These are phyloP conservation scores for Agrochola lota DNA, from an alignment of 2,888 invertebrate genomes.

Conservation along the genomic window DNA sequence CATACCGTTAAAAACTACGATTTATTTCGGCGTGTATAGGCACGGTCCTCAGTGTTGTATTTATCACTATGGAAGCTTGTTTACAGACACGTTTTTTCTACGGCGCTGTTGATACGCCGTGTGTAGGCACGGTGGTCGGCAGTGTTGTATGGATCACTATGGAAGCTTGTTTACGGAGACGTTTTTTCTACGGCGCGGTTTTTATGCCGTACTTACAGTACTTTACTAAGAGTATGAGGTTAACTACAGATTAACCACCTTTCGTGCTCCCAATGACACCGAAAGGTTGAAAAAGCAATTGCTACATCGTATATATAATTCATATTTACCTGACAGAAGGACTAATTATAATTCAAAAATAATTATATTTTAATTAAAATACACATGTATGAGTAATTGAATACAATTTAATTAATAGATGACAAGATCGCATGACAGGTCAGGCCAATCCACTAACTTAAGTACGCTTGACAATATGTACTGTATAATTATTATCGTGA, in stretches of 20 bases:
- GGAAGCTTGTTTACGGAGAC: too few relatives aligned
- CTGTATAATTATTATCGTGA: constrained; percentile 14
- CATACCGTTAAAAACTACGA: too few relatives aligned
- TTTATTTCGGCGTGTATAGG: too few relatives aligned
- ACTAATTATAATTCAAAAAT: neutral
- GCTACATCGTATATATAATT: neutral
- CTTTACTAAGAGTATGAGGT: too few relatives aligned
- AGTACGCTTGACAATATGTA: constrained; percentile 15
- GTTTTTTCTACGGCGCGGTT: too few relatives aligned
- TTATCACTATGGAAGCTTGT: too few relatives aligned
- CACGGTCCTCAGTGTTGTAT: too few relatives aligned
- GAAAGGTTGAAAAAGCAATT: neutral
- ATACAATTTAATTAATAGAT: constrained; percentile 34
- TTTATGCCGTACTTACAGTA: too few relatives aligned
- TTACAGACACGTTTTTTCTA: too few relatives aligned
- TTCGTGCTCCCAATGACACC: neutral
- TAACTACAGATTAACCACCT: neutral
- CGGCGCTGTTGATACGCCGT: too few relatives aligned
- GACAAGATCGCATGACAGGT: constrained; percentile 13
- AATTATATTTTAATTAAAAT: neutral
- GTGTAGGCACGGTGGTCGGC: too few relatives aligned
- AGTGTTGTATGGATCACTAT: too few relatives aligned
- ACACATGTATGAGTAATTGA: constrained; percentile 1
- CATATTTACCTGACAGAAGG: neutral
- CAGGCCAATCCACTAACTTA: constrained; percentile 35